Conservation (phyloP, 2,797 vertebrate species). For the Oophaga sylvatica region DNA sequence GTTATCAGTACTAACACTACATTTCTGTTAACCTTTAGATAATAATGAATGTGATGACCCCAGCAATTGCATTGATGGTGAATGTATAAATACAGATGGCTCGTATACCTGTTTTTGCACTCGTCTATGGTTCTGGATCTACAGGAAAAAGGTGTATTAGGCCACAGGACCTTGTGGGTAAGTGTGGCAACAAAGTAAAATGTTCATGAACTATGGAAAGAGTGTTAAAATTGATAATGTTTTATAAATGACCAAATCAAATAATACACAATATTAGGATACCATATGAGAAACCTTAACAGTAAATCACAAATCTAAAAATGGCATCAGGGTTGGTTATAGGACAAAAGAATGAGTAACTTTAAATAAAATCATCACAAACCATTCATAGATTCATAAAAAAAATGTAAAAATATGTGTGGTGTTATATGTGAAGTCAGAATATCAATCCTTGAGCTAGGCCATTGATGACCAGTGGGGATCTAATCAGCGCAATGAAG, state of each 20-base stretch:
- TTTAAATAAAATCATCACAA: too few species aligned
- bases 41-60: conserved; percentile 92
- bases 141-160: conserved; percentile 79
- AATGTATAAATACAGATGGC: conserved; percentile 90
- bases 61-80: conserved; percentile 83
- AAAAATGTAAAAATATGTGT: too few species aligned
- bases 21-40: conserved; percentile 77
- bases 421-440: too few species aligned
- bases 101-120: conserved; percentile 93
- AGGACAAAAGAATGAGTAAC: too few species aligned
- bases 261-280: too few species aligned
- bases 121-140: conserved; percentile 82
- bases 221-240: neutral
- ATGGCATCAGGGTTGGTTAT: too few species aligned
- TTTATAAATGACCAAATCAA: neutral
- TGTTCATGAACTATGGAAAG: neutral
- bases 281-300: too few species aligned
- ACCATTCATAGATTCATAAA: too few species aligned
- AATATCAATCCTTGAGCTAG: too few species aligned
- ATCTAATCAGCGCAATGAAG: too few species aligned
- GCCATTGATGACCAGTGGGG: too few species aligned
- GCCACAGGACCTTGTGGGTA: conserved; percentile 78
- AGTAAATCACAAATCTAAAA: too few species aligned
- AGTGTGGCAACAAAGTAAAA: conserved; percentile 51
- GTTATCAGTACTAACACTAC: neutral